Evolutionary conservation across 2,113 vertebrate genomes (phyloP).

Genomic region (Myotis yumanensis): DNA sequence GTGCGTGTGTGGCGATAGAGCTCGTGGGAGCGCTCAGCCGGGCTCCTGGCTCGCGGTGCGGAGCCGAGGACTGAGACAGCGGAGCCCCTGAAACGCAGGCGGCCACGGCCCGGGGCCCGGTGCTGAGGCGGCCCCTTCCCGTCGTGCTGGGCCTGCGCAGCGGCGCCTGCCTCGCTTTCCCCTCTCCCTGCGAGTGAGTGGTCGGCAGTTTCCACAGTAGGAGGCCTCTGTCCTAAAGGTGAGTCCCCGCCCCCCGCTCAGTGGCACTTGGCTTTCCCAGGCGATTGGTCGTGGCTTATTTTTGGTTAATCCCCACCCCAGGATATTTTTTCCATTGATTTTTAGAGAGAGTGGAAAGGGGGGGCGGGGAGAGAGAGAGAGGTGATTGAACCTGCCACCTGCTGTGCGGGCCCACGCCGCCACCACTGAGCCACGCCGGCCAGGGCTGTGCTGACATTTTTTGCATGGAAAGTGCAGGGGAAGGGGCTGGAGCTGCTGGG

Average conservation of each 20-base stretch:
- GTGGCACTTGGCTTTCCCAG: rapidly evolving
- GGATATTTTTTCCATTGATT: too few species aligned
- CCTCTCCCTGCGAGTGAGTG: rapidly evolving
- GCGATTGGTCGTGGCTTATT: too few species aligned
- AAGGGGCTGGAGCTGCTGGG: neutral
- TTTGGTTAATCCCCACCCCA: too few species aligned
- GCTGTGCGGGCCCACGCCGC: too few species aligned
- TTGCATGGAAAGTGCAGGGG: neutral
- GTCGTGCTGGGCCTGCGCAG: rapidly evolving
- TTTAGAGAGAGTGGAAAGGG: too few species aligned
- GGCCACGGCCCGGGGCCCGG: neutral
- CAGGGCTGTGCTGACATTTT: too few species aligned
- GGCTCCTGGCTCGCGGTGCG: rapidly evolving
- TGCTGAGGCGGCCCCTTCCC: neutral
- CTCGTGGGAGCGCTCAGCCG: neutral
- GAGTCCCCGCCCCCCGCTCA: neutral
- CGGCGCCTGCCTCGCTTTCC: neutral
- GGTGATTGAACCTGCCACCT: too few species aligned
- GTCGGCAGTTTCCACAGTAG: neutral
- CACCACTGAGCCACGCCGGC: too few species aligned
- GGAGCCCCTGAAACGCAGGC: too few species aligned
- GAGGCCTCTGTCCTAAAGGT: neutral
- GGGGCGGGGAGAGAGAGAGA: rapidly evolving
- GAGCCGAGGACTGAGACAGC: too few species aligned
- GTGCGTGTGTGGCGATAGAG: rapidly evolving